A percentile compares a stretch with the other conserved stretches of the same genome.
phyloP scores from a whole-genome alignment of 2,888 invertebrate genomes.

The Noctua fimbriata region DNA sequence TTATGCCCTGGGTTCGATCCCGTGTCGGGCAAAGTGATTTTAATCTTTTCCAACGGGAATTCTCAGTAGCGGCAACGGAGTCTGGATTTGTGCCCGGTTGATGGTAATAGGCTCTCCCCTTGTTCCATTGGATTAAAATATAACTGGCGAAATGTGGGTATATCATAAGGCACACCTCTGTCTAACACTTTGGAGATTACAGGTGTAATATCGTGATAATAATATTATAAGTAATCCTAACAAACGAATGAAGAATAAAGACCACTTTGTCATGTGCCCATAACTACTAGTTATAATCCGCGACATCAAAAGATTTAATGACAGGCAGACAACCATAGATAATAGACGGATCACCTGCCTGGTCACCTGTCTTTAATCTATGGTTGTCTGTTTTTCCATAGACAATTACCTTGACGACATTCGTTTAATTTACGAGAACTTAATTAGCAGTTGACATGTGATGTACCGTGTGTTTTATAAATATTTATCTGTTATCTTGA shows the following conservation, averaged over 20 bases:
- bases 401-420: not conserved
- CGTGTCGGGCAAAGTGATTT: not conserved
- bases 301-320: constrained; percentile 9
- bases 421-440: not conserved
- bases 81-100: not conserved
- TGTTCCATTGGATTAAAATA: not conserved
- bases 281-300: not conserved
- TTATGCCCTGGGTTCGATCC: not conserved
- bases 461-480: not conserved
- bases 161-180: not conserved
- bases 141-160: not conserved
- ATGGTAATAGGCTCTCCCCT: not conserved
- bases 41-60: not conserved
- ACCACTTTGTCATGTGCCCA: constrained; percentile 1
- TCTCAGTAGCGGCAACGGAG: not conserved
- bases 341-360: not conserved
- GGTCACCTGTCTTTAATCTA: constrained; percentile 14
- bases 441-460: not conserved
- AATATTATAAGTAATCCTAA: not conserved
- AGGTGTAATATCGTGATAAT: not conserved
- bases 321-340: constrained; percentile 3
- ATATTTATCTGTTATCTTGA: not conserved
- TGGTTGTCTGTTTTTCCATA: constrained; percentile 8
- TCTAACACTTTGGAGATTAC: not conserved
- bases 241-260: not conserved